phyloP scores from a whole-genome alignment of 2,888 invertebrate genomes.

The Hemithea aestivaria region DNA sequence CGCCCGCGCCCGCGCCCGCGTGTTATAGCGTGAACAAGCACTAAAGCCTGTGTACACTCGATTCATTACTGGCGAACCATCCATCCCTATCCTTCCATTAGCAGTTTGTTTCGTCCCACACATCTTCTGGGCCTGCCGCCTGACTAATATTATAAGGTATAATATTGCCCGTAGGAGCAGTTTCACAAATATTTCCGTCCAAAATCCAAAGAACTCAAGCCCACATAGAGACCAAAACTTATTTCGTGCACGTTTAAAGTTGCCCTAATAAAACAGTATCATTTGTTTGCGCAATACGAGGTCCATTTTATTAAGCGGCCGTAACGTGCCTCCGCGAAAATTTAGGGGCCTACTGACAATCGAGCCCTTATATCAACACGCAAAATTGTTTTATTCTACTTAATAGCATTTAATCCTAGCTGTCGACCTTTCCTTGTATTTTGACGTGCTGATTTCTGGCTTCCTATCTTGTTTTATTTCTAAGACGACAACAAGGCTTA shows the following conservation, averaged over 20 bases:
- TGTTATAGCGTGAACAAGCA: too few relatives aligned
- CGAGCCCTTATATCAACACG: constrained; percentile 32
- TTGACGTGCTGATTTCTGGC: constrained; percentile 35
- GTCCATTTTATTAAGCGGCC: constrained; percentile 41
- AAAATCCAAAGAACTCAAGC: too few relatives aligned
- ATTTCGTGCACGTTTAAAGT: constrained; percentile 26
- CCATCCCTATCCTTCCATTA: too few relatives aligned
- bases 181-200: too few relatives aligned
- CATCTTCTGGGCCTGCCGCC: too few relatives aligned
- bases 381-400: constrained; percentile 45
- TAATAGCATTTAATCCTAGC: constrained; percentile 46
- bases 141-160: too few relatives aligned
- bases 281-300: constrained; percentile 39
- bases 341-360: constrained; percentile 54
- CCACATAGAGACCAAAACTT: constrained; percentile 13
- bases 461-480: constrained; percentile 7
- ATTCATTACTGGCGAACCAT: too few relatives aligned
- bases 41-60: too few relatives aligned
- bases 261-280: constrained; percentile 41
- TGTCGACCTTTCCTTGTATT: constrained; percentile 31
- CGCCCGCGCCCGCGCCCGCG: too few relatives aligned
- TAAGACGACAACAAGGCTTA: too few relatives aligned
- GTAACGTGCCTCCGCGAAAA: constrained; percentile 57
- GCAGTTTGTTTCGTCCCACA: too few relatives aligned
- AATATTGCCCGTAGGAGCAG: too few relatives aligned